Conservation (phyloP, 1,140 invertebrate species). For the Meloidogyne hapla region DNA sequence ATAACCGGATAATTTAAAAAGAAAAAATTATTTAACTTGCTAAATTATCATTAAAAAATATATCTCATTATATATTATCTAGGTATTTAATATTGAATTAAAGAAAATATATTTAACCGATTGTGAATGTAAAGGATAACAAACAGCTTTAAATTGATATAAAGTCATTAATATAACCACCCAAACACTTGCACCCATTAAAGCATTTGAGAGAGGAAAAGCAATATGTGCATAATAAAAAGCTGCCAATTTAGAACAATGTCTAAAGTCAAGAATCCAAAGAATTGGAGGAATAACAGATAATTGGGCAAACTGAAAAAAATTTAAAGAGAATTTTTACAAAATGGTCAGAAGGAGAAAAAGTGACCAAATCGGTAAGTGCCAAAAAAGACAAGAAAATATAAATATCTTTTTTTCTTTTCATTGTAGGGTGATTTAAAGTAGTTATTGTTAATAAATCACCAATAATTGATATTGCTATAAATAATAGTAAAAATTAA, state of each 20-base stretch:
- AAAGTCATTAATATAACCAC: constrained; percentile 63
- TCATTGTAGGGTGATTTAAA: constrained; percentile 50
- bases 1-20: no score
- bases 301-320: constrained; percentile 59
- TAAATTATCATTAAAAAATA: no score
- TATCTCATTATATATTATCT: no score
- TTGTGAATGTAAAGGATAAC: constrained; percentile 49
- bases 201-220: constrained; percentile 62
- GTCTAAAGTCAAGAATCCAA: constrained; percentile 57
- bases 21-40: no score
- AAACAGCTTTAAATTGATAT: constrained; percentile 62
- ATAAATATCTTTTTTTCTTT: constrained; percentile 55
- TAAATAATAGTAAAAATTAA: constrained; percentile 37
- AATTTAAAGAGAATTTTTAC: not conserved
- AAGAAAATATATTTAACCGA: constrained; percentile 34
- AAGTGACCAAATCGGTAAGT: constrained; percentile 59
- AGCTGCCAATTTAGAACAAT: constrained; percentile 54
- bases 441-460: constrained; percentile 49
- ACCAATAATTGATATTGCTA: constrained; percentile 53
- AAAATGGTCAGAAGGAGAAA: not conserved
- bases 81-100: no score
- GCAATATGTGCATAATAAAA: constrained; percentile 64
- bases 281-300: constrained; percentile 63
- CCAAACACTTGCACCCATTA: constrained; percentile 62
- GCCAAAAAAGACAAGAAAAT: constrained; percentile 62